Percentiles rank a stretch among this genome's conserved stretches.
phyloP scores from a whole-genome alignment of 37 sponge, comb jelly and placozoan species.

The Aphrocallistes beatrix region DNA sequence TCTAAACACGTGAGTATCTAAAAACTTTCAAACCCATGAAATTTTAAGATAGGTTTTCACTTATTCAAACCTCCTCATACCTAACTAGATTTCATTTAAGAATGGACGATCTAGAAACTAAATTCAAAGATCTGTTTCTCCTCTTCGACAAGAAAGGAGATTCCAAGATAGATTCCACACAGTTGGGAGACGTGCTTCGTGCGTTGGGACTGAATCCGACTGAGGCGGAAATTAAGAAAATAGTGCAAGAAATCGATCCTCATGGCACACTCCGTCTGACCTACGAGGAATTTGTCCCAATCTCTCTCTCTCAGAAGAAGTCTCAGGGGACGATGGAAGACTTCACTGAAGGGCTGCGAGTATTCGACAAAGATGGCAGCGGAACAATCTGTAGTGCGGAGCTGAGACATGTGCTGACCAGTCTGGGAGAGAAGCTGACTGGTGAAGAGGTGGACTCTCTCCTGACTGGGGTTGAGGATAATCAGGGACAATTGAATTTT shows the following conservation, averaged over 20 bases:
- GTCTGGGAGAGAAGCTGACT: slow-evolving; percentile 88
- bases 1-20: too few relatives aligned
- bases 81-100: background rate
- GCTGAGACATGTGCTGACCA: slow-evolving; percentile 90
- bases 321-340: slow-evolving; percentile 83
- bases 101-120: slow-evolving; percentile 23
- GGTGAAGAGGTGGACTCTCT: slow-evolving; percentile 95
- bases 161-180: slow-evolving; percentile 75
- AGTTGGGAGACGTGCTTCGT: slow-evolving; percentile 88
- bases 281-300: slow-evolving; percentile 94
- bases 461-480: slow-evolving; percentile 78
- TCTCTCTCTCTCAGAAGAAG: slow-evolving; percentile 56
- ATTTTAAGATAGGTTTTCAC: too few relatives aligned
- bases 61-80: too few relatives aligned
- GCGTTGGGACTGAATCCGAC: slow-evolving; percentile 88
- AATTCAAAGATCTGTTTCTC: slow-evolving; percentile 80
- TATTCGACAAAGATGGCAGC: slow-evolving; percentile 98
- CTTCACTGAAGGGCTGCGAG: slow-evolving; percentile 83
- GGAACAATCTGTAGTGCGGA: slow-evolving; percentile 90
- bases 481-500: slow-evolving; percentile 90
- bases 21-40: too few relatives aligned
- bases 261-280: slow-evolving; percentile 42
- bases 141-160: slow-evolving; percentile 97
- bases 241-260: slow-evolving; percentile 63
- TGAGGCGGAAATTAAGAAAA: slow-evolving; percentile 78